Base-by-base conservation (phyloP, 2,888 invertebrate species). In the Nomada lathburiana region DNA sequence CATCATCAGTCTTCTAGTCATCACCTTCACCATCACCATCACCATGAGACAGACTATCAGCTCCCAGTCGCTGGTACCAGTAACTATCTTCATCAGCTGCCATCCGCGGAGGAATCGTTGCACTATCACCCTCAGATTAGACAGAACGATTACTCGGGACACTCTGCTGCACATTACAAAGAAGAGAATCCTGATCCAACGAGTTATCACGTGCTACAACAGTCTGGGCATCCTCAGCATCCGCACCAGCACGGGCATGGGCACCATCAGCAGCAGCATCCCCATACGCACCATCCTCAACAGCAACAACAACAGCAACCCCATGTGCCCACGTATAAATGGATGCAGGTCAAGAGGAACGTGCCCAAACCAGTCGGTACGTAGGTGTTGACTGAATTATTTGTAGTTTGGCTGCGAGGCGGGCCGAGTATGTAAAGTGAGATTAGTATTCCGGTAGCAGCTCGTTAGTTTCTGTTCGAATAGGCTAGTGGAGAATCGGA, bases 331-430 rank as follows among this genome's bases (percentile, higher is more conserved):
- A 98, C 98, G 0, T 99, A 99, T 94, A 98, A 99, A 94, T 99
- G 99, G 99, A 99, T 99, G 99, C 98, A 99, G 95, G 98, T 99
- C 91, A 99, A 99, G 94, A 95, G 99, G 94, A 98, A 98, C 94
- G 97, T 98, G 88, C 98, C 98, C 68, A 99, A 99, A 94, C 98
- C 98, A 89, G 95, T 97, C 94, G 97, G 98, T 98, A 94, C 96
- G 96, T 87, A 79, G 26, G 68, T 11, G 11, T 36, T 20, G 11
- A 16, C 42, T 42, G 68, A 62, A 59, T 50, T 50, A 59, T 78
- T 60, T 50, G n/a, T 13, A 5, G 20, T 67, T 76, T 5, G 36
- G 29, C 23, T 23, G 16, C 10, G 52, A 16, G 29, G 20, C 59
- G 55, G 42, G 55, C 53, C 67, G 63, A 82, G 75, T 70, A 47